These are phyloP conservation scores for Cephus nigrinus DNA, from an alignment of 2,888 invertebrate species.

Conservation along the genomic window DNA sequence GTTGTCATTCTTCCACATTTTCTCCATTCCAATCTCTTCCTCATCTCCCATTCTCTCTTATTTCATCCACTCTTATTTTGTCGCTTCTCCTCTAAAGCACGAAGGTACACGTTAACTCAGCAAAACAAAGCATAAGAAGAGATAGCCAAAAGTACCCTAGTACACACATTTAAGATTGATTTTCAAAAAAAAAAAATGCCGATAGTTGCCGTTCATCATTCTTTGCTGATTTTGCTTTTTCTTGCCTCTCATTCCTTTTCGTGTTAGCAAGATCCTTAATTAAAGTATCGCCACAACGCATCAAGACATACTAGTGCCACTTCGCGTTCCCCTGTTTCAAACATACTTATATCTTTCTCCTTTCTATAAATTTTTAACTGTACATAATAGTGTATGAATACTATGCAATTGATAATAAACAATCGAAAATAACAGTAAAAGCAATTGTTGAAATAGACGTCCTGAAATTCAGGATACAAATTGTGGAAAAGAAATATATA, in stretches of 20 bases:
- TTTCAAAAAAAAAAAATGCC: background rate
- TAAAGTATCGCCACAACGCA: background rate
- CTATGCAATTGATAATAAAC: background rate
- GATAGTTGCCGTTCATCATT: background rate
- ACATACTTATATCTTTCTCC: background rate
- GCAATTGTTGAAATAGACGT: background rate
- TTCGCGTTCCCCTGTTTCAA: background rate
- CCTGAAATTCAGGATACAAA: background rate
- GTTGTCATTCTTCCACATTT: slow-evolving; percentile 4
- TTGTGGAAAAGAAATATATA: background rate
- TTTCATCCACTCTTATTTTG: slow-evolving; percentile 6
- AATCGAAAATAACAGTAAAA: background rate
- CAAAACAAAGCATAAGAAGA: background rate
- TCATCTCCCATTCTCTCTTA: slow-evolving; percentile 9
- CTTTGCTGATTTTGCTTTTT: background rate
- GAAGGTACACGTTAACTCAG: background rate
- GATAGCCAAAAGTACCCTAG: background rate
- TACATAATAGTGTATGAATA: background rate
- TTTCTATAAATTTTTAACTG: background rate
- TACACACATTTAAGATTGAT: background rate
- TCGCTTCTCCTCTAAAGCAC: background rate
- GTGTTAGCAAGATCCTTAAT: background rate
- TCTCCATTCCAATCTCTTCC: slow-evolving; percentile 1
- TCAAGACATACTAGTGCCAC: background rate
- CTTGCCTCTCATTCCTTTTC: background rate